A percentile compares a stretch with the other conserved stretches of the same genome.
Conservation (phyloP, 2,113 vertebrate species). For the Cavia porcellus region DNA sequence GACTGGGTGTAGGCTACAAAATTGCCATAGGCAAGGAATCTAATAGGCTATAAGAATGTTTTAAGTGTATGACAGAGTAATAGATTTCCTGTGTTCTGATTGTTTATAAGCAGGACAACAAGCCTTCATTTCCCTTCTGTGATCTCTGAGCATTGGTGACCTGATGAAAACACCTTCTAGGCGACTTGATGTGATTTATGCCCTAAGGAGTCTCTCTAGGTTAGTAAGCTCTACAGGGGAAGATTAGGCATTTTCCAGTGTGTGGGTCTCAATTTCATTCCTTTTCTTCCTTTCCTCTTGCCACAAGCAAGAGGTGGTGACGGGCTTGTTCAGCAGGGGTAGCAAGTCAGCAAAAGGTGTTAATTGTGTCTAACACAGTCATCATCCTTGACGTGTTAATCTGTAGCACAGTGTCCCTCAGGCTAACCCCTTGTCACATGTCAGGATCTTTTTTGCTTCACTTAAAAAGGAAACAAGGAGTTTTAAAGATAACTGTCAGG, state of each 20-base stretch:
- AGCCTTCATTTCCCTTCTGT: slow-evolving; percentile 57
- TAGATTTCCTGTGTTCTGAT: slow-evolving; percentile 76
- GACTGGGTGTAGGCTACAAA: slow-evolving; percentile 66
- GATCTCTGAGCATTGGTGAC: slow-evolving; percentile 68
- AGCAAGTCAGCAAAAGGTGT: slow-evolving; percentile 82
- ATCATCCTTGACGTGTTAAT: slow-evolving; percentile 72
- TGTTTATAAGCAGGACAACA: slow-evolving; percentile 77
- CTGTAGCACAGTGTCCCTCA: slow-evolving; percentile 70
- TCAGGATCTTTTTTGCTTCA: slow-evolving; percentile 75
- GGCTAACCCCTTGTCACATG: slow-evolving; percentile 75
- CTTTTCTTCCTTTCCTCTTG: neutral
- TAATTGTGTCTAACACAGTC: slow-evolving; percentile 83
- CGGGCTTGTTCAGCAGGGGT: slow-evolving; percentile 78
- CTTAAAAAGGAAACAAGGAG: slow-evolving; percentile 65
- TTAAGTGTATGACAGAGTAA: slow-evolving; percentile 76
- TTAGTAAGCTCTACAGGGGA: slow-evolving; percentile 65
- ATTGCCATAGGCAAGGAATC: slow-evolving; percentile 72
- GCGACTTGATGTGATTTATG: slow-evolving; percentile 74
- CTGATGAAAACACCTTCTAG: slow-evolving; percentile 74
- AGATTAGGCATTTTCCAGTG: slow-evolving; percentile 68
- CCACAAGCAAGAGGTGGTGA: slow-evolving; percentile 65
- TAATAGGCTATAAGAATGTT: slow-evolving; percentile 76
- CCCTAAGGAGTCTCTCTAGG: slow-evolving; percentile 77
- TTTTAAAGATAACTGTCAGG: slow-evolving; percentile 65
- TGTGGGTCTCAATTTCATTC: slow-evolving; percentile 67